Evolutionary conservation across 2,797 vertebrate genomes (phyloP).

Genomic region (Myoxocephalus aenaeus): DNA sequence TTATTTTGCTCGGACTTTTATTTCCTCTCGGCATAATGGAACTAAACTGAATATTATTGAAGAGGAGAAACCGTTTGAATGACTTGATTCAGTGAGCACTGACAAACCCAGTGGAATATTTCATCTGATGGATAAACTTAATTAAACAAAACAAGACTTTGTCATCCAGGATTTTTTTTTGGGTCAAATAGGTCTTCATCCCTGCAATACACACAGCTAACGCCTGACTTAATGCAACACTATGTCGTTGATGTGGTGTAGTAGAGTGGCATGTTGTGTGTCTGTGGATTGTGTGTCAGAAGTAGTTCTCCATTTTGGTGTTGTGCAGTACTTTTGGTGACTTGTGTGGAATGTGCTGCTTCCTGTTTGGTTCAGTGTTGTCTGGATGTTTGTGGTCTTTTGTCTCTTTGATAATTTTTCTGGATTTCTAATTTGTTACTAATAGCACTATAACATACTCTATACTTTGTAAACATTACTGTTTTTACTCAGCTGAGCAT

Average conservation of each 20-base stretch:
- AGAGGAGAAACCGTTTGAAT: slow-evolving; percentile 16
- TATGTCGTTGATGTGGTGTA: slow-evolving; percentile 41
- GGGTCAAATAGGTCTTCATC: not conserved
- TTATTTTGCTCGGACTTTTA: not conserved
- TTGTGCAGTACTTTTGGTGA: slow-evolving; percentile 53
- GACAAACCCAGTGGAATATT: slow-evolving; percentile 15
- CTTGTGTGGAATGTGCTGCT: slow-evolving; percentile 57
- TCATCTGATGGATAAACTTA: not conserved
- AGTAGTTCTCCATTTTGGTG: slow-evolving; percentile 60
- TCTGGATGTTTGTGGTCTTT: slow-evolving; percentile 68
- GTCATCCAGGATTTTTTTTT: slow-evolving; percentile 12
- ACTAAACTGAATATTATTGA: slow-evolving; percentile 25
- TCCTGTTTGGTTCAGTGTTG: slow-evolving; percentile 66
- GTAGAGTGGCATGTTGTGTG: slow-evolving; percentile 69
- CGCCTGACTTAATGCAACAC: slow-evolving; percentile 23
- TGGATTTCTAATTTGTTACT: slow-evolving; percentile 29
- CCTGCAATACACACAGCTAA: slow-evolving; percentile 12
- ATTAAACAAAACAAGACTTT: not conserved
- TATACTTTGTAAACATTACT: not conserved
- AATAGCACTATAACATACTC: slow-evolving; percentile 1
- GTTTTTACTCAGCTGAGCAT: slow-evolving; percentile 13
- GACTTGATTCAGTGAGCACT: slow-evolving; percentile 25
- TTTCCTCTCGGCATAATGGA: slow-evolving; percentile 12
- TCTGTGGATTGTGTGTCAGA: slow-evolving; percentile 62
- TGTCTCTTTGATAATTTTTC: slow-evolving; percentile 23